phyloP scores from a whole-genome alignment of 2,888 invertebrate species.

The Polymixis flavicincta region DNA sequence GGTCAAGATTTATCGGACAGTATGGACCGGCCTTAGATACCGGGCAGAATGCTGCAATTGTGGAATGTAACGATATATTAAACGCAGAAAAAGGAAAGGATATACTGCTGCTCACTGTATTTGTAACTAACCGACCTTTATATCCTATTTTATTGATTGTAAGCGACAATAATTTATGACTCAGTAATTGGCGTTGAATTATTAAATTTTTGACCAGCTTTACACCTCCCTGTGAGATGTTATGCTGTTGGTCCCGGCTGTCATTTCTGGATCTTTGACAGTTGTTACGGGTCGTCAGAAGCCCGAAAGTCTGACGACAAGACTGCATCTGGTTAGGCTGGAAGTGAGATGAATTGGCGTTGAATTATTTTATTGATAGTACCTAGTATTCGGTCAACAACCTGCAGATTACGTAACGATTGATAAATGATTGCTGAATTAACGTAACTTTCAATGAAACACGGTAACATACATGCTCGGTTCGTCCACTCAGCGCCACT shows the following conservation, averaged over 20 bases:
- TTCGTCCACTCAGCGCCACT: conserved; percentile 64
- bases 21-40: conserved; percentile 79
- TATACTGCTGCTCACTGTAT: conserved; percentile 58
- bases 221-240: no score
- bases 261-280: no score
- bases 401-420: conserved; percentile 49
- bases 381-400: conserved; percentile 59
- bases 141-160: conserved; percentile 55
- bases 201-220: conserved; percentile 8
- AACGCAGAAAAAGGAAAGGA: conserved; percentile 73
- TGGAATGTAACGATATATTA: conserved; percentile 79
- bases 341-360: conserved; percentile 21
- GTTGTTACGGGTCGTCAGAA: no score
- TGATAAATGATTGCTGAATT: conserved; percentile 49
- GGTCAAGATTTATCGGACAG: conserved; percentile 83
- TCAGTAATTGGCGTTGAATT: conserved; percentile 49
- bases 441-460: conserved; percentile 48
- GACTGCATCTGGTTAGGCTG: no score
- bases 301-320: no score
- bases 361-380: conserved; percentile 48
- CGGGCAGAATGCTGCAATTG: conserved; percentile 71
- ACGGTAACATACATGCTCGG: conserved; percentile 35
- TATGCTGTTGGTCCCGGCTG: no score
- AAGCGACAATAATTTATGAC: conserved; percentile 57
- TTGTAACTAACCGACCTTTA: conserved; percentile 64